Percentiles rank a stretch among this genome's conserved stretches.
phyloP scores from a whole-genome alignment of 2,888 invertebrate genomes.

The Subacronicta megacephala region DNA sequence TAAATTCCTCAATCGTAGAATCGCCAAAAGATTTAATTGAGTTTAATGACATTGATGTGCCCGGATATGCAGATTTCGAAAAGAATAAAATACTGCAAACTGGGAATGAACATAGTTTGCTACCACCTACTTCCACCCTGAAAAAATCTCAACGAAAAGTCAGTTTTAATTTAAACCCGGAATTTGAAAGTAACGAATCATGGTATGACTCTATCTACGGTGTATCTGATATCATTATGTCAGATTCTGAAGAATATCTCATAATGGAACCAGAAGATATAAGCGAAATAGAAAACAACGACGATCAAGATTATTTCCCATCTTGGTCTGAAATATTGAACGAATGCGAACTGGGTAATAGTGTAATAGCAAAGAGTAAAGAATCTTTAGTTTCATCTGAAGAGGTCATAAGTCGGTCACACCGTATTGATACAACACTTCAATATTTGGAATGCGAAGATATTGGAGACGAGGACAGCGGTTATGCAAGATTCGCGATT shows the following conservation, averaged over 20 bases:
- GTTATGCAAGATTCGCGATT: conserved; percentile 78
- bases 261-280: conserved; percentile 14
- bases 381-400: conserved; percentile 64
- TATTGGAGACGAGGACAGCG: conserved; percentile 62
- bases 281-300: conserved; percentile 42
- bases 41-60: conserved; percentile 71
- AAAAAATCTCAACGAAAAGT: conserved; percentile 70
- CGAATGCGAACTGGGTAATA: conserved; percentile 67
- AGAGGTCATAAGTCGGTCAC: conserved; percentile 72
- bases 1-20: conserved; percentile 51
- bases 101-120: conserved; percentile 52
- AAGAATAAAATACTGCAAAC: conserved; percentile 65
- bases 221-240: conserved; percentile 67
- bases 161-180: conserved; percentile 68
- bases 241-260: conserved; percentile 28
- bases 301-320: conserved; percentile 56
- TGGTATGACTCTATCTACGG: conserved; percentile 84
- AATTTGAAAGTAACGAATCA: conserved; percentile 66
- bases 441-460: conserved; percentile 67
- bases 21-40: conserved; percentile 53
- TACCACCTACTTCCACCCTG: conserved; percentile 74
- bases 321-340: conserved; percentile 81
- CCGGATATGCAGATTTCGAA: conserved; percentile 77
- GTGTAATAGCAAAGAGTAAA: conserved; percentile 61
- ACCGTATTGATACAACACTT: conserved; percentile 58